phyloP scores from a whole-genome alignment of 2,888 invertebrate species.

The Asteroscopus sphinx region DNA sequence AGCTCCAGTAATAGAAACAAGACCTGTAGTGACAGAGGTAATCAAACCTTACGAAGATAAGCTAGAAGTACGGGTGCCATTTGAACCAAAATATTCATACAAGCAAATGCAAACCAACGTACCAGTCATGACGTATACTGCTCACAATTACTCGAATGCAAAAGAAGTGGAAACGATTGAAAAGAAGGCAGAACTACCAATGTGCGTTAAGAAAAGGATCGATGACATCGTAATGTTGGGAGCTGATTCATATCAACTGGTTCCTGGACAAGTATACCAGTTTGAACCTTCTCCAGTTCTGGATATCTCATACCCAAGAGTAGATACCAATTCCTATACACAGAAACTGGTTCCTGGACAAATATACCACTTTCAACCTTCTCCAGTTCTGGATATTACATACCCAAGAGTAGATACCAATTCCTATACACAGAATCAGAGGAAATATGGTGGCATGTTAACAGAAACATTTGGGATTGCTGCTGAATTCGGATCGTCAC shows the following conservation, averaged over 20 bases:
- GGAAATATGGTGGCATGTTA: not conserved
- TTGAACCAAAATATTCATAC: constrained; percentile 61
- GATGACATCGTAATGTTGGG: constrained; percentile 42
- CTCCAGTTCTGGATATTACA: constrained; percentile 9
- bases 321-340: constrained; percentile 1
- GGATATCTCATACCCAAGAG: constrained; percentile 13
- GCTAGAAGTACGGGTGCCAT: constrained; percentile 16
- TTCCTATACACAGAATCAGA: not conserved
- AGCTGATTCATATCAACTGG: constrained; percentile 6
- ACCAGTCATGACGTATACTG: constrained; percentile 57
- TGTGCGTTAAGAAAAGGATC: constrained; percentile 55
- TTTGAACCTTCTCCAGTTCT: constrained; percentile 7
- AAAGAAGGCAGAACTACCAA: constrained; percentile 51
- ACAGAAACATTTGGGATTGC: constrained; percentile 1
- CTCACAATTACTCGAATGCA: constrained; percentile 55
- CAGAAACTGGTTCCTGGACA: not conserved
- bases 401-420: constrained; percentile 11
- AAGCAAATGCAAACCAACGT: constrained; percentile 58
- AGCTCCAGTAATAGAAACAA: constrained; percentile 5
- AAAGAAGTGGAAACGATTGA: constrained; percentile 57
- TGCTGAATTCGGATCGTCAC: not conserved
- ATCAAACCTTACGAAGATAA: constrained; percentile 24
- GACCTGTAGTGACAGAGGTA: constrained; percentile 7
- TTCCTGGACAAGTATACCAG: constrained; percentile 5
- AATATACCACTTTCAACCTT: constrained; percentile 5